Evolutionary conservation across 2,888 invertebrate genomes (phyloP), one percentile per base, ranked within the genome.

Genomic region (Electrophaes corylata): DNA sequence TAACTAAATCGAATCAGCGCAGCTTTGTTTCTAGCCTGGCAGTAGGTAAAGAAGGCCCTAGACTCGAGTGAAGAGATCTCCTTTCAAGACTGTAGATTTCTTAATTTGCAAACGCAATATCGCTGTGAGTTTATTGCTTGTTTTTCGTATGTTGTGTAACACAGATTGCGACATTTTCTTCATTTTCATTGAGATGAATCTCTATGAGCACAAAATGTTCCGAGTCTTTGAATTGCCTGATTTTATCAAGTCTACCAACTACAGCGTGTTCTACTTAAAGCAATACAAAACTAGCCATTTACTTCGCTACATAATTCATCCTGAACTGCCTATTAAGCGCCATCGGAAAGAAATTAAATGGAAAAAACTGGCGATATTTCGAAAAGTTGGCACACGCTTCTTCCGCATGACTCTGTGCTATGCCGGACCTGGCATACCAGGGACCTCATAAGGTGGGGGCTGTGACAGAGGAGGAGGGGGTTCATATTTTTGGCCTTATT

Each of bases 1-100:
- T 68, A 78, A 78, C 83, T 83, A 87, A 90, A 90, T 90, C 89
- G 88, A 89, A 90, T 91, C 87, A 88, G 81, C 67, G 71, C 71
- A 74, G 88, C 88, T 89, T 90, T 90, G 90, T 90, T 88, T 86
- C 86, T 78, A 78, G 75, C 70, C 77, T 78, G 59, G 71, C 75
- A 64, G 79, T 81, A 81, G 84, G 81, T 79, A 79, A 57, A 78
- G 43, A 68, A 61, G 59, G 56, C 67, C 63, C 66, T 66, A 70
- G 70, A 67, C 71, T 67, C 65, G 75, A 52, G 53, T 44, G 41
- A 47, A 50, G 60, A 41, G 54, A 57, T 50, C 48, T 55, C 33
- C 31, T 39, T 51, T 26, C 52, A 23, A 37, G 23, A 47, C 49
- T 39, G 58, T 49, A 53, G 41, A 53, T 55, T 44, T 46, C 58